These are phyloP conservation scores for Chaetogeoica ovagalla DNA, from an alignment of 2,888 invertebrate genomes.

Conservation along the genomic window DNA sequence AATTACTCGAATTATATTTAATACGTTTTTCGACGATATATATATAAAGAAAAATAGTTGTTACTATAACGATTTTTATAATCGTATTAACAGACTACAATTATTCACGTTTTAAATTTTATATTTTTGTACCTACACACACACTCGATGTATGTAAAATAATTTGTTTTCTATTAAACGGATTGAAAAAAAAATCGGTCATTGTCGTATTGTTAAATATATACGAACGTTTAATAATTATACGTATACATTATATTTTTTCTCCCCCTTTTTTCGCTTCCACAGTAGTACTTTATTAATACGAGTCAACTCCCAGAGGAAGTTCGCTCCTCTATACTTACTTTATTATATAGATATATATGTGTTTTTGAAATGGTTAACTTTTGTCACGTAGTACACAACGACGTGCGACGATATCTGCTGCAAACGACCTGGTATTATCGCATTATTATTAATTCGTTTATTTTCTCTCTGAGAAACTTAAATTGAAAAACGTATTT, in stretches of 20 bases:
- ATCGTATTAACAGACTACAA: no score
- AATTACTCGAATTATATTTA: no score
- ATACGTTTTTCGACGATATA: no score
- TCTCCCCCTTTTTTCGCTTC: not conserved
- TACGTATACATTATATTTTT: not conserved
- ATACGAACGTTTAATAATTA: not conserved
- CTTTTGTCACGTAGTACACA: constrained; percentile 8
- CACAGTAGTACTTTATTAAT: not conserved
- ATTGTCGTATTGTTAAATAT: not conserved
- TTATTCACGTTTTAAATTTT: no score
- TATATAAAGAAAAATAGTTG: no score
- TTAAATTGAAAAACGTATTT: constrained; percentile 34
- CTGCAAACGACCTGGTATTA: constrained; percentile 23
- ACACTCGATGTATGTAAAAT: no score
- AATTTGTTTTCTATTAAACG: no score
- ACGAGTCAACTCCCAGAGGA: not conserved
- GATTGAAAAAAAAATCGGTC: no score
- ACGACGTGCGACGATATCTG: not conserved
- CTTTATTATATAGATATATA: not conserved
- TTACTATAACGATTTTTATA: no score
- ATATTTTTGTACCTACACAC: no score
- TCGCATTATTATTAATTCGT: constrained; percentile 24
- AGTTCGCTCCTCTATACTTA: no score
- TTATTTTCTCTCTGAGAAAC: not conserved
- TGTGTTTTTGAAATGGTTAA: not conserved